Conservation (phyloP, 1,140 invertebrate genomes). For the Neelides sp. region DNA sequence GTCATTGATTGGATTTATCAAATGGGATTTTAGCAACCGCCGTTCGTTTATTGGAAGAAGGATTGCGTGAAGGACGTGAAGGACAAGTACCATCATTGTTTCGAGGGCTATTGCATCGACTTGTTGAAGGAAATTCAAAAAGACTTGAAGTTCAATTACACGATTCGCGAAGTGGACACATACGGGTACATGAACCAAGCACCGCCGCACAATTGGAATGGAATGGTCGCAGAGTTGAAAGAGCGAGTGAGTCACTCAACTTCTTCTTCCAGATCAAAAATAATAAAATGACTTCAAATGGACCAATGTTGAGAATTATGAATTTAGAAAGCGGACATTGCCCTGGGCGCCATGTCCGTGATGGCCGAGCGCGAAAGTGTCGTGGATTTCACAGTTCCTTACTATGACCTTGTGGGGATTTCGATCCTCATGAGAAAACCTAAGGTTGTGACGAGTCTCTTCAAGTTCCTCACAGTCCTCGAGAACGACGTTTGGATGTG, state of each 20-base stretch:
- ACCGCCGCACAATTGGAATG: constrained; percentile 64
- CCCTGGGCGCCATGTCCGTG: constrained; percentile 70
- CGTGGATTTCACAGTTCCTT: constrained; percentile 88
- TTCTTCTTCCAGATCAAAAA: background rate
- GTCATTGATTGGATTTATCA: background rate
- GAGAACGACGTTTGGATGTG: constrained; percentile 93
- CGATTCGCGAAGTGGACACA: constrained; percentile 54
- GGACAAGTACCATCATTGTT: constrained; percentile 43
- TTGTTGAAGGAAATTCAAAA: constrained; percentile 70
- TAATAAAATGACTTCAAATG: background rate
- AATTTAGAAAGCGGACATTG: constrained; percentile 66
- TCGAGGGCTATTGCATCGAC: constrained; percentile 85
- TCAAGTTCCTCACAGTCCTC: constrained; percentile 92
- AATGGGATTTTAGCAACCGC: constrained; percentile 53
- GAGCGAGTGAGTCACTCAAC: constrained; percentile 63
- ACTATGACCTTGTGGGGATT: constrained; percentile 87
- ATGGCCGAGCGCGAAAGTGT: constrained; percentile 91
- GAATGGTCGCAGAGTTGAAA: constrained; percentile 78
- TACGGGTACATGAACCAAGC: constrained; percentile 77
- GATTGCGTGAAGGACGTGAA: constrained; percentile 45
- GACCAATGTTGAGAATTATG: background rate
- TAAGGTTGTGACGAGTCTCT: constrained; percentile 67
- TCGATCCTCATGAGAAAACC: constrained; percentile 80
- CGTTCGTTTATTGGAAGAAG: constrained; percentile 54
- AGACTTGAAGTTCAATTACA: constrained; percentile 77